A percentile compares a stretch with the other conserved stretches of the same genome.
Conservation (phyloP, 1,140 invertebrate species). For the Philopotamus ludificatus region DNA sequence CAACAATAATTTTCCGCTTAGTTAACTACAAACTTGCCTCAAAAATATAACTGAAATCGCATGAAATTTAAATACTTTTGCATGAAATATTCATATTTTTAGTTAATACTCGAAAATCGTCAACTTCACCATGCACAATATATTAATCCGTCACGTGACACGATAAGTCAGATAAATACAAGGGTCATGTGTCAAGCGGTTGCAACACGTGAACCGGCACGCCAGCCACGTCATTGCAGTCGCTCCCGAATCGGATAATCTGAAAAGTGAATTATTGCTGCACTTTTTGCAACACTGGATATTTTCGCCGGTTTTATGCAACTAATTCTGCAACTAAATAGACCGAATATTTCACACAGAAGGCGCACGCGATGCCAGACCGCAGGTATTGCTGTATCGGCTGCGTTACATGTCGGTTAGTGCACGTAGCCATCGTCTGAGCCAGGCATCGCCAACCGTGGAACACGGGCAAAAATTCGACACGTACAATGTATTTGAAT, state of each 20-base stretch:
- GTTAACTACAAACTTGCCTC: too few relatives aligned
- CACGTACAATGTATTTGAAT: not conserved
- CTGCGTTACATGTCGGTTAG: not conserved
- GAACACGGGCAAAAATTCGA: too few relatives aligned
- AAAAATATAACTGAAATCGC: too few relatives aligned
- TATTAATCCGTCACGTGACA: too few relatives aligned
- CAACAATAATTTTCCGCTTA: too few relatives aligned
- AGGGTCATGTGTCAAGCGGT: conserved; percentile 25
- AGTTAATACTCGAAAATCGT: too few relatives aligned
- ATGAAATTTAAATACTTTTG: too few relatives aligned
- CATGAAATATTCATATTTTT: too few relatives aligned
- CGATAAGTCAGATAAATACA: conserved; percentile 25
- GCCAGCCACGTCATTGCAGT: conserved; percentile 5
- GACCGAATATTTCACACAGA: not conserved
- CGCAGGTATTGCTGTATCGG: not conserved
- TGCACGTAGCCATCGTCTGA: not conserved
- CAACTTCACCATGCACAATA: too few relatives aligned
- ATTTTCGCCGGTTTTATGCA: not conserved
- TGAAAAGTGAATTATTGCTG: conserved; percentile 25
- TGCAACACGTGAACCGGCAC: conserved; percentile 29
- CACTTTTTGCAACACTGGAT: not conserved
- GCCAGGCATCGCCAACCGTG: not conserved
- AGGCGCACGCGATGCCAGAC: not conserved
- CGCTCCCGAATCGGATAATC: conserved; percentile 22
- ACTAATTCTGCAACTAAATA: not conserved